These are phyloP conservation scores for Psittacula echo DNA, from an alignment of 2,797 vertebrate genomes.

Conservation along the genomic window DNA sequence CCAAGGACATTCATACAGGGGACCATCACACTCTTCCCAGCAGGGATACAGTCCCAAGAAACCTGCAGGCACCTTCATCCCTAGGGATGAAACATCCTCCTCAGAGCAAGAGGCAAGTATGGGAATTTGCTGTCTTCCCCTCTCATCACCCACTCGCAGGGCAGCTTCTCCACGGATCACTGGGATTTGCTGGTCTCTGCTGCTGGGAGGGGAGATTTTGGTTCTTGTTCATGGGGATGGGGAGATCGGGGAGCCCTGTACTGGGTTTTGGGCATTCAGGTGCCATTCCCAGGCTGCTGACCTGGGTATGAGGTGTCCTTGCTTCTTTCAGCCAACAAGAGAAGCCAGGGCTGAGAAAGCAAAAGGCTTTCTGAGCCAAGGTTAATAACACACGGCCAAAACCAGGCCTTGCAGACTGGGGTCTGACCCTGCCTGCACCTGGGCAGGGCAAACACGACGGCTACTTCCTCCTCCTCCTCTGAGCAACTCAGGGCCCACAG, in stretches of 20 bases:
- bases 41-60: not conserved
- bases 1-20: not conserved
- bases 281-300: not conserved
- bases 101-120: not conserved
- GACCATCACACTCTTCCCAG: not conserved
- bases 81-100: not conserved
- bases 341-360: not conserved
- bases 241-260: not conserved
- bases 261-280: not conserved
- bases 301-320: not conserved
- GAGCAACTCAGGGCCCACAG: not conserved
- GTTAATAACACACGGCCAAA: not conserved
- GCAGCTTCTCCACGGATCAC: not conserved
- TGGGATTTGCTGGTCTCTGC: not conserved
- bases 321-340: rapidly evolving
- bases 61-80: not conserved
- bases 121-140: not conserved
- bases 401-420: not conserved
- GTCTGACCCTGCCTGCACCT: not conserved
- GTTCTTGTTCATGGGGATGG: not conserved
- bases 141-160: not conserved
- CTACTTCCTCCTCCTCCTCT: not conserved
- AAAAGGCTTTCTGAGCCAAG: not conserved
- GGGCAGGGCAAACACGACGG: not conserved
- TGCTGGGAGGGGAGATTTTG: not conserved